phyloP scores from a whole-genome alignment of 2,888 invertebrate species.

The Copidosoma aretas region DNA sequence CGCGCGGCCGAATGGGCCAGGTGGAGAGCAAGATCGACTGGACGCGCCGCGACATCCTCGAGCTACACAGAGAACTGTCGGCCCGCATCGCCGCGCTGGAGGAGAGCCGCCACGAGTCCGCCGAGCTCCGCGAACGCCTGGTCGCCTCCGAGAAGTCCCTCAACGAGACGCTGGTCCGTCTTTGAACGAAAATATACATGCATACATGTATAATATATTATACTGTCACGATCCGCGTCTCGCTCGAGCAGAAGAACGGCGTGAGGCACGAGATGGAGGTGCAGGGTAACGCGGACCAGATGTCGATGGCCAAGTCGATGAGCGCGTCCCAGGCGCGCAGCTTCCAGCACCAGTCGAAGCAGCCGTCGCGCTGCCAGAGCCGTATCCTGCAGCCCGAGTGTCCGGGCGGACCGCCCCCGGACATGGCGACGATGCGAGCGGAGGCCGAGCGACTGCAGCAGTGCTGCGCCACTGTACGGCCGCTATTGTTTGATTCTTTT shows the following conservation, averaged over 20 bases:
- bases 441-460: conserved; percentile 19
- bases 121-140: conserved; percentile 25
- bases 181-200: no score
- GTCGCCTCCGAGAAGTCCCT: neutral
- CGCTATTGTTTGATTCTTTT: no score
- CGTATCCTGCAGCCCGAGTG: neutral
- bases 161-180: no score
- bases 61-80: conserved; percentile 47
- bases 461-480: conserved; percentile 15
- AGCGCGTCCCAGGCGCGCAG: conserved; percentile 7
- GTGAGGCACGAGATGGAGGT: neutral
- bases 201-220: neutral
- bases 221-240: neutral
- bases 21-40: conserved; percentile 51
- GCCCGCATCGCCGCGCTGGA: conserved; percentile 41
- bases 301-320: no score
- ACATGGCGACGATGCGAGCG: neutral
- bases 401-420: neutral
- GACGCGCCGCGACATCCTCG: conserved; percentile 46
- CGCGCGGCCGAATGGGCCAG: conserved; percentile 51
- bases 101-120: conserved; percentile 41
- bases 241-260: conserved; percentile 6
- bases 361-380: neutral
- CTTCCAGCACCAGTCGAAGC: neutral
- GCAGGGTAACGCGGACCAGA: no score